phyloP scores from a whole-genome alignment of 2,797 vertebrate genomes.

The Martes flavigula region DNA sequence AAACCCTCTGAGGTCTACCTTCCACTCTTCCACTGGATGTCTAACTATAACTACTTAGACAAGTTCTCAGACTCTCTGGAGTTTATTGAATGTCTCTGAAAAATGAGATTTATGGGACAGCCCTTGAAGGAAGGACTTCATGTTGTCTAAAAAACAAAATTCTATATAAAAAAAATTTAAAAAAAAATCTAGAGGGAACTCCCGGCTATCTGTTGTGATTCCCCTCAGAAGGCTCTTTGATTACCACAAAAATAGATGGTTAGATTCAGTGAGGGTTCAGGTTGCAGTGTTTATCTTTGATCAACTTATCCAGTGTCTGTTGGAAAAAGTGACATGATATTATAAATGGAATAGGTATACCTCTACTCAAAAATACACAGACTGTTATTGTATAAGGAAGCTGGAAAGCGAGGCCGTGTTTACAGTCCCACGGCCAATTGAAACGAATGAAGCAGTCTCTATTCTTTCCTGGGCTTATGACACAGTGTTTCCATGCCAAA shows the following conservation, averaged over 20 bases:
- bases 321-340: slow-evolving; percentile 58
- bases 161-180: neutral
- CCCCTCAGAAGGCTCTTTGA: slow-evolving; percentile 27
- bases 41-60: neutral
- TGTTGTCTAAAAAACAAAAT: neutral
- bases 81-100: neutral
- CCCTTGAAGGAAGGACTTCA: neutral
- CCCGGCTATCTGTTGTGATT: neutral
- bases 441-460: neutral
- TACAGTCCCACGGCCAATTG: neutral
- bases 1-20: neutral
- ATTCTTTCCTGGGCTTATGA: neutral
- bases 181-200: neutral
- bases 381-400: neutral
- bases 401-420: neutral
- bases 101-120: neutral
- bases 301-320: slow-evolving; percentile 4
- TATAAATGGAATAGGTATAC: slow-evolving; percentile 58
- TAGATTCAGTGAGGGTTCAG: slow-evolving; percentile 48
- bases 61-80: neutral
- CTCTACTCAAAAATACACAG: slow-evolving; percentile 46
- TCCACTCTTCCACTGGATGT: neutral
- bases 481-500: neutral
- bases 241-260: slow-evolving; percentile 62
- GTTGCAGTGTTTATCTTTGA: slow-evolving; percentile 52